Percentiles rank a stretch among this genome's conserved stretches.
phyloP scores from a whole-genome alignment of 2,888 invertebrate species.

The Sepioteuthis lessoniana region DNA sequence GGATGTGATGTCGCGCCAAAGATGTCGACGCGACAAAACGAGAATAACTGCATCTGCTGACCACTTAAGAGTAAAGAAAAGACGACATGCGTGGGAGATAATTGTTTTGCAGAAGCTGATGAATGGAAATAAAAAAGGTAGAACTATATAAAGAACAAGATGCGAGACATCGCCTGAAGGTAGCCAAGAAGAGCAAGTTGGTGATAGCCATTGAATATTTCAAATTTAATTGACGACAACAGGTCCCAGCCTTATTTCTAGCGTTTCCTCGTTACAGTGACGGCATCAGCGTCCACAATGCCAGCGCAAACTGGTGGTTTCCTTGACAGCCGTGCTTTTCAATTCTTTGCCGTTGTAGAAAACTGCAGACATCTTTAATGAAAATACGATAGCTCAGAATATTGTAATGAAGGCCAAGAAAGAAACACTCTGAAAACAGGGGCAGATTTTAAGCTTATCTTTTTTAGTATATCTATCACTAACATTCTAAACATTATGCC shows the following conservation, averaged over 20 bases:
- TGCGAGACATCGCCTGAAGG: slow-evolving; percentile 12
- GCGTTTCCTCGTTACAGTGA: background rate
- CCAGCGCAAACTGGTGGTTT: too few relatives aligned
- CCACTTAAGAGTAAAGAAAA: background rate
- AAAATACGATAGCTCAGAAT: background rate
- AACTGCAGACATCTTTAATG: background rate
- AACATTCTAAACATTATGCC: too few relatives aligned
- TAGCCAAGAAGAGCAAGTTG: background rate
- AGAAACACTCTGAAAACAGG: too few relatives aligned
- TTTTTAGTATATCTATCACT: too few relatives aligned
- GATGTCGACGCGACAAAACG: background rate
- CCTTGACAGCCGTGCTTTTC: too few relatives aligned
- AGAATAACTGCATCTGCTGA: background rate
- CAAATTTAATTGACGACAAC: background rate
- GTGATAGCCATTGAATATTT: background rate
- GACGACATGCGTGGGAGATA: background rate
- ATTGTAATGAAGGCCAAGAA: background rate
- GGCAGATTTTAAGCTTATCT: too few relatives aligned
- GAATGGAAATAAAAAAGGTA: background rate
- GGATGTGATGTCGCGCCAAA: background rate
- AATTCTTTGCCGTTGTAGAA: too few relatives aligned
- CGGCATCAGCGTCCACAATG: background rate
- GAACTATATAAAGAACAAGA: background rate
- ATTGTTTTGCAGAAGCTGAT: background rate
- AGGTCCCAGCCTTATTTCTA: background rate